Percentiles rank a stretch among this genome's conserved stretches.
Evolutionary conservation across 2,113 vertebrate genomes (phyloP).

Genomic region (Glaucomys volans): DNA sequence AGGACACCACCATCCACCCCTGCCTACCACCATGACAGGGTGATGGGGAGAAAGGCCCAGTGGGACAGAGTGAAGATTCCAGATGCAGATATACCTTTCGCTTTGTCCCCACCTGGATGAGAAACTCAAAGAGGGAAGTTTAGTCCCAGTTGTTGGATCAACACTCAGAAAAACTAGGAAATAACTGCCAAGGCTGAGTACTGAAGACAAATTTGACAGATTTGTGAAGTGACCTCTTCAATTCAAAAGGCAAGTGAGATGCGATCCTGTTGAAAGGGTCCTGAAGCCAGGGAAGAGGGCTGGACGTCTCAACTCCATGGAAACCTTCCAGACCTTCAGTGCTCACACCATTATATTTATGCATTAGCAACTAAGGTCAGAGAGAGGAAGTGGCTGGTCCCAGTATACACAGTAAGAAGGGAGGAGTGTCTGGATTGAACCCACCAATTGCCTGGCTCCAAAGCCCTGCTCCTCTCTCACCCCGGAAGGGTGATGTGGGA

Average conservation of each 20-base stretch:
- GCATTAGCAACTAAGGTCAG: neutral
- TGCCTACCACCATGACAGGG: neutral
- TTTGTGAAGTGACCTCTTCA: neutral
- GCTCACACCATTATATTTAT: neutral
- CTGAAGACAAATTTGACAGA: neutral
- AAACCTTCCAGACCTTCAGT: neutral
- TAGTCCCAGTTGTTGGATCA: neutral
- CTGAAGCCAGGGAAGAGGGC: neutral
- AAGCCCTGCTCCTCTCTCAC: neutral
- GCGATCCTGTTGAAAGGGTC: neutral
- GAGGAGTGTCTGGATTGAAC: neutral
- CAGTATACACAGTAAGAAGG: neutral
- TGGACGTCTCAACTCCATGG: neutral
- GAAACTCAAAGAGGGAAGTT: neutral
- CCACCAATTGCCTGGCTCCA: neutral
- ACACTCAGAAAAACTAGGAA: neutral
- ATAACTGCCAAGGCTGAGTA: neutral
- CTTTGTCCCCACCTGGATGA: neutral
- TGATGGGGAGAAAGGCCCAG: neutral
- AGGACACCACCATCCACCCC: accelerated
- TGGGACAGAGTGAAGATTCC: neutral
- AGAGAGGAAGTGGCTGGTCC: neutral
- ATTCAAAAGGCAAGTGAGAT: neutral
- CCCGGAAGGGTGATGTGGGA: neutral
- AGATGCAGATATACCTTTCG: neutral